Evolutionary conservation across 2,113 vertebrate genomes (phyloP).

Genomic region (Mirza zaza): DNA sequence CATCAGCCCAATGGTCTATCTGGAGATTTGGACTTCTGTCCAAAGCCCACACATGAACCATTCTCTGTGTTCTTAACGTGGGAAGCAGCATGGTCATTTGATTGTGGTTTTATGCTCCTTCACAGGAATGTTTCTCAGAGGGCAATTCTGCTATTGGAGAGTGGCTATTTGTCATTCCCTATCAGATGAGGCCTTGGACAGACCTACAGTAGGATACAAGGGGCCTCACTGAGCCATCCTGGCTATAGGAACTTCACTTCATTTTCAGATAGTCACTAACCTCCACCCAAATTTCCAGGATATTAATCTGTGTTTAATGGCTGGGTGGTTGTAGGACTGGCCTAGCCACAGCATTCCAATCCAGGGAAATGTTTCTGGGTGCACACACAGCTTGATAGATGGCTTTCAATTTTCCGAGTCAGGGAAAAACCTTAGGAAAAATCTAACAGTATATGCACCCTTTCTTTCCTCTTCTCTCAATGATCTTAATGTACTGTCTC

Average conservation of each 20-base stretch:
- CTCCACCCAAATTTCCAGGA: background rate
- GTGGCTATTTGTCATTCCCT: constrained; percentile 13
- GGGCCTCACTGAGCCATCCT: background rate
- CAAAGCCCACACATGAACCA: constrained; percentile 56
- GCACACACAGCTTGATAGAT: background rate
- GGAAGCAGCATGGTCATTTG: background rate
- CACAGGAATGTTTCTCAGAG: constrained; percentile 43
- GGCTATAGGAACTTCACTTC: background rate
- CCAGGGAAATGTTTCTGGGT: constrained; percentile 11
- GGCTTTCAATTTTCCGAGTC: constrained; percentile 27
- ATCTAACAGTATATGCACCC: background rate
- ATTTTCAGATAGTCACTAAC: constrained; percentile 21
- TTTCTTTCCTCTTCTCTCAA: background rate
- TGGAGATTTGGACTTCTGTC: constrained; percentile 49
- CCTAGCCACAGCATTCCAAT: constrained; percentile 42
- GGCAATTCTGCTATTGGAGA: background rate
- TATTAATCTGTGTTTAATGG: background rate
- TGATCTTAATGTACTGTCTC: background rate
- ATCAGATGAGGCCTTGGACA: constrained; percentile 22
- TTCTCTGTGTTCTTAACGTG: constrained; percentile 4
- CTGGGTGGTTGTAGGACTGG: background rate
- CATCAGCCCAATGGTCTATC: background rate
- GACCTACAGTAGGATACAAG: background rate
- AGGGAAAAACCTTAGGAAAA: background rate
- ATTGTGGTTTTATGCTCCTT: constrained; percentile 59